phyloP scores from a whole-genome alignment of 2,113 vertebrate genomes.

The Cyprichromis sp. region DNA sequence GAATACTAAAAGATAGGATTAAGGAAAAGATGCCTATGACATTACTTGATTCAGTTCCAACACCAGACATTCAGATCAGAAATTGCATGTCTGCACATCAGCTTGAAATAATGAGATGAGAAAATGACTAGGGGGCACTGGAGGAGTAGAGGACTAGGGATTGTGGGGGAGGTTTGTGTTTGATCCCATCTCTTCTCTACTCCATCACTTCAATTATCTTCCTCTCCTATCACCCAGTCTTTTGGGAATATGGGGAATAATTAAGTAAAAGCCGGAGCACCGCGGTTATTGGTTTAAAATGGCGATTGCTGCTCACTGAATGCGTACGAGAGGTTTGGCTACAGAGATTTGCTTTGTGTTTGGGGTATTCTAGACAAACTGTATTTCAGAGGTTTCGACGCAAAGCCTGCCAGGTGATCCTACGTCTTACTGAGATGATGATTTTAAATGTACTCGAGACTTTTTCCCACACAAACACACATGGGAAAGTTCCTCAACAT shows the following conservation, averaged over 20 bases:
- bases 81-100: conserved; percentile 42
- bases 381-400: neutral
- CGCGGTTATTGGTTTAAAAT: conserved; percentile 48
- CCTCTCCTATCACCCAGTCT: conserved; percentile 58
- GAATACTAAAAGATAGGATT: conserved; percentile 15
- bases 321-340: neutral
- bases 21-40: conserved; percentile 12
- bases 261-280: conserved; percentile 76
- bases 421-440: neutral
- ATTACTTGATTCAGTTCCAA: conserved; percentile 24
- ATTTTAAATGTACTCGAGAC: neutral
- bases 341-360: conserved; percentile 8
- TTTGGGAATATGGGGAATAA: conserved; percentile 74
- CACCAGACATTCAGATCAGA: conserved; percentile 36
- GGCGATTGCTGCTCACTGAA: conserved; percentile 31
- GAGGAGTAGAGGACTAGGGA: conserved; percentile 70
- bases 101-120: conserved; percentile 66
- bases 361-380: neutral
- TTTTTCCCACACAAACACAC: neutral
- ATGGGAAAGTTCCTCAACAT: neutral
- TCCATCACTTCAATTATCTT: conserved; percentile 82
- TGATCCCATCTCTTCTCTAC: conserved; percentile 75
- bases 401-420: neutral
- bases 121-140: conserved; percentile 77
- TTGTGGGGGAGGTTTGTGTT: conserved; percentile 70